These are phyloP conservation scores for Leuciscus idus DNA, from an alignment of 2,113 vertebrate species.

Conservation along the genomic window DNA sequence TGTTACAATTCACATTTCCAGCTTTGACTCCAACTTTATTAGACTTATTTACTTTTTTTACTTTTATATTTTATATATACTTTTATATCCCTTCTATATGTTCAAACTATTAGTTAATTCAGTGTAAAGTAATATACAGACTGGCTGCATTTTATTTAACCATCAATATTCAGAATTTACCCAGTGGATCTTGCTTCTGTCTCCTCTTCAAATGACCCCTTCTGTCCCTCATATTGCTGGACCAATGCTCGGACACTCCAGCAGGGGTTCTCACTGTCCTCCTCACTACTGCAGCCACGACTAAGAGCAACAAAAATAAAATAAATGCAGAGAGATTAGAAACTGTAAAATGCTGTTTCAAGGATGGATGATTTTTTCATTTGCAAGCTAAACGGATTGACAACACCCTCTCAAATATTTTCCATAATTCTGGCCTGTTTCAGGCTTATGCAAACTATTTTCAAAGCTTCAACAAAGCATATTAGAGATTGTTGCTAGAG, in stretches of 20 bases:
- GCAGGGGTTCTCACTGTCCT: slow-evolving; percentile 82
- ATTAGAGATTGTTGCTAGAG: not conserved
- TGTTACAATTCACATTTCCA: not conserved
- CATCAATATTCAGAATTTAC: slow-evolving; percentile 67
- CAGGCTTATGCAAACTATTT: not conserved
- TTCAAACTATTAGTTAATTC: not conserved
- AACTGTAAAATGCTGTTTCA: not conserved
- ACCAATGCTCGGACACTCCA: slow-evolving; percentile 92
- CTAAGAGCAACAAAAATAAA: slow-evolving; percentile 47
- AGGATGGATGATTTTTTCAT: not conserved
- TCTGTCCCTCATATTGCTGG: slow-evolving; percentile 91
- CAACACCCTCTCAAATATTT: not conserved
- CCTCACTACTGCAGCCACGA: slow-evolving; percentile 74
- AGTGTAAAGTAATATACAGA: not conserved
- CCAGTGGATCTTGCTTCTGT: slow-evolving; percentile 71
- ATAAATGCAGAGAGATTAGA: not conserved
- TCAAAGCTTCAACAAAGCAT: not conserved
- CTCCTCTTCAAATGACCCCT: slow-evolving; percentile 66
- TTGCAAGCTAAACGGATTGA: not conserved
- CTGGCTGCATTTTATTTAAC: not conserved
- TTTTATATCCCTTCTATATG: not conserved
- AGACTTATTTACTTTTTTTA: too few relatives aligned
- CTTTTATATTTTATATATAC: too few relatives aligned
- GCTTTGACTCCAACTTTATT: not conserved
- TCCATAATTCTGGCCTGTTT: not conserved